A percentile compares a stretch with the other conserved stretches of the same genome.
These are phyloP conservation scores for Copidosoma aretas DNA, from an alignment of 2,888 invertebrate genomes.

Conservation along the genomic window DNA sequence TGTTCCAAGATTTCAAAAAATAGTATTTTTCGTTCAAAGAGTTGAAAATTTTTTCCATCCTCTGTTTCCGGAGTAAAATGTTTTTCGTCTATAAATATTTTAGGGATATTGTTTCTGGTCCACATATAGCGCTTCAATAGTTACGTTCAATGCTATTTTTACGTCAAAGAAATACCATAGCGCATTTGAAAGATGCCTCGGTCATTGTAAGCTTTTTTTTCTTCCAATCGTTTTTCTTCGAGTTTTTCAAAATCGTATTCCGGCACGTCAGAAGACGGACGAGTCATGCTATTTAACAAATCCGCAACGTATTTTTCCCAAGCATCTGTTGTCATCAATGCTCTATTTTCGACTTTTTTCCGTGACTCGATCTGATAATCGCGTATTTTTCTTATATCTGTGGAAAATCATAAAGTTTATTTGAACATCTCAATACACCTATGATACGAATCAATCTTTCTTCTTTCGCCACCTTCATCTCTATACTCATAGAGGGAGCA, in stretches of 20 bases:
- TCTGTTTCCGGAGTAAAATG: no score
- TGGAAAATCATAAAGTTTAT: slow-evolving; percentile 5
- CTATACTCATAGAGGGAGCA: slow-evolving; percentile 43
- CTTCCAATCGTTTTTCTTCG: slow-evolving; percentile 24
- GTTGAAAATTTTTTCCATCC: not conserved
- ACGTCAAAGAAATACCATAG: slow-evolving; percentile 26
- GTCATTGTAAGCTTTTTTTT: slow-evolving; percentile 42
- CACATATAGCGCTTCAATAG: no score
- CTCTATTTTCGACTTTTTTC: slow-evolving; percentile 39
- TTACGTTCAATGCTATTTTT: no score
- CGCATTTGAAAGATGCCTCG: slow-evolving; percentile 44
- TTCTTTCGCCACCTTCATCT: slow-evolving; percentile 44
- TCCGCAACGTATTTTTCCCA: slow-evolving; percentile 48
- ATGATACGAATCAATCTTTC: not conserved
- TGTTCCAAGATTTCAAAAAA: no score
- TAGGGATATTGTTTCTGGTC: not conserved
- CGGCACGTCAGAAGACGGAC: slow-evolving; percentile 4
- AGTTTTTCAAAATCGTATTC: slow-evolving; percentile 40
- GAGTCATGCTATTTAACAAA: slow-evolving; percentile 28
- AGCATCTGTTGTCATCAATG: slow-evolving; percentile 42
- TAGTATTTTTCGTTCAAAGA: no score
- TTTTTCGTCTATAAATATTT: no score
- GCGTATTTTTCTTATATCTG: slow-evolving; percentile 46
- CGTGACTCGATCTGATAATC: slow-evolving; percentile 37
- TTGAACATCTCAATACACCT: not conserved